A percentile compares a stretch with the other conserved stretches of the same genome.
phyloP scores from a whole-genome alignment of 2,888 invertebrate genomes.

The Notodonta ziczac region DNA sequence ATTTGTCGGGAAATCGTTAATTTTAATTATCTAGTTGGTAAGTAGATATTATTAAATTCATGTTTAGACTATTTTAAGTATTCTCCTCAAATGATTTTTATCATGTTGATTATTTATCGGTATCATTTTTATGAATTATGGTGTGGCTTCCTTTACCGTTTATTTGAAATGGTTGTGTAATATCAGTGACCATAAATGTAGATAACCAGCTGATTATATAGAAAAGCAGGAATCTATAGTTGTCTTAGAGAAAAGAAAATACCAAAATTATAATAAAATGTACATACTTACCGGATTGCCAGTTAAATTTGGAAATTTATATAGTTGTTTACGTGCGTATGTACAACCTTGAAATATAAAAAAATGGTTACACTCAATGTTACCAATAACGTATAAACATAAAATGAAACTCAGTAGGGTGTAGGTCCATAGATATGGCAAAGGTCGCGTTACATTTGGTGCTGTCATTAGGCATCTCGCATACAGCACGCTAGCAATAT shows the following conservation, averaged over 20 bases:
- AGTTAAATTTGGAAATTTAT: background rate
- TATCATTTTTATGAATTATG: background rate
- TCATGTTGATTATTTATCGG: background rate
- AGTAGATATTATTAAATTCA: background rate
- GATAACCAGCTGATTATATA: no score
- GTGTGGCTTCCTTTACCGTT: background rate
- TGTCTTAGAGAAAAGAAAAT: no score
- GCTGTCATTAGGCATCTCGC: slow-evolving; percentile 8
- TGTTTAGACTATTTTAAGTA: background rate
- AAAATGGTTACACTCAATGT: slow-evolving; percentile 1
- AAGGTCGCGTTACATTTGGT: slow-evolving; percentile 52
- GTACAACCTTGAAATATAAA: background rate
- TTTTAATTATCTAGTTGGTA: background rate
- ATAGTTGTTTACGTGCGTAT: no score
- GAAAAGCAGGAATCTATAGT: no score
- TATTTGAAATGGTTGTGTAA: no score
- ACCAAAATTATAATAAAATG: no score
- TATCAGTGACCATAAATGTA: no score
- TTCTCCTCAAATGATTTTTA: background rate
- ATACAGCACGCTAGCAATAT: background rate
- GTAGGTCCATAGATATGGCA: slow-evolving; percentile 53
- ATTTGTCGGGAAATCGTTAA: slow-evolving; percentile 23
- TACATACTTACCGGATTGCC: background rate
- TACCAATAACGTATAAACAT: slow-evolving; percentile 1
- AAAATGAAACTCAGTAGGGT: slow-evolving; percentile 27